Percentiles rank a stretch among this genome's conserved stretches.
Conservation (phyloP, 2,113 vertebrate genomes). For the Formicarius rufipectus region DNA sequence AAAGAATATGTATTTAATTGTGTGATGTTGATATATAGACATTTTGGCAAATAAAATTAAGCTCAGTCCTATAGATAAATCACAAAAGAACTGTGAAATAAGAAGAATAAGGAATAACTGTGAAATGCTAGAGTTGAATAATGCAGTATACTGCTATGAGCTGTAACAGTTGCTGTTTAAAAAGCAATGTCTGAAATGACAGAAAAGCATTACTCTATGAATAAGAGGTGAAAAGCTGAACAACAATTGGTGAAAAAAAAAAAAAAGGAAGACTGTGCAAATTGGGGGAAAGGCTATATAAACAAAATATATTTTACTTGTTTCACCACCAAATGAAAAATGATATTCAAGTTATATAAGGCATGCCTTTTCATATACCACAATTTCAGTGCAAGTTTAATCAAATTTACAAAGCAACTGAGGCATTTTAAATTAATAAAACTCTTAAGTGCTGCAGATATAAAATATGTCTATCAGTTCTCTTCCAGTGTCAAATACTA, state of each 20-base stretch:
- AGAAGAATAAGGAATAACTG: constrained; percentile 13
- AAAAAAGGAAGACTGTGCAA: neutral
- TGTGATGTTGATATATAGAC: neutral
- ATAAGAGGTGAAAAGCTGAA: neutral
- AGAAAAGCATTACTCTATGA: neutral
- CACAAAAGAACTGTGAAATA: constrained; percentile 2
- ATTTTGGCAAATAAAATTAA: neutral
- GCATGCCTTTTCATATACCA: neutral
- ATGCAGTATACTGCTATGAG: neutral
- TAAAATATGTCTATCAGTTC: neutral
- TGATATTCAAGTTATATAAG: neutral
- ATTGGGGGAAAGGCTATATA: neutral
- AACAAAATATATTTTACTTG: neutral
- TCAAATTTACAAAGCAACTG: neutral
- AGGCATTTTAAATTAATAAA: neutral
- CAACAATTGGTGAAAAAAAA: neutral
- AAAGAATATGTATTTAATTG: neutral
- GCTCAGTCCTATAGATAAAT: neutral
- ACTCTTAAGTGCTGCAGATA: neutral
- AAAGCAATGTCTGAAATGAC: constrained; percentile 35
- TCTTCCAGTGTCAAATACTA: neutral
- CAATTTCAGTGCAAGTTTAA: neutral
- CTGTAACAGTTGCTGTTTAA: constrained; percentile 48
- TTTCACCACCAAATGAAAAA: neutral
- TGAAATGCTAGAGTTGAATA: constrained; percentile 21